phyloP scores from a whole-genome alignment of 2,113 vertebrate species.

The Oryzias woworae region DNA sequence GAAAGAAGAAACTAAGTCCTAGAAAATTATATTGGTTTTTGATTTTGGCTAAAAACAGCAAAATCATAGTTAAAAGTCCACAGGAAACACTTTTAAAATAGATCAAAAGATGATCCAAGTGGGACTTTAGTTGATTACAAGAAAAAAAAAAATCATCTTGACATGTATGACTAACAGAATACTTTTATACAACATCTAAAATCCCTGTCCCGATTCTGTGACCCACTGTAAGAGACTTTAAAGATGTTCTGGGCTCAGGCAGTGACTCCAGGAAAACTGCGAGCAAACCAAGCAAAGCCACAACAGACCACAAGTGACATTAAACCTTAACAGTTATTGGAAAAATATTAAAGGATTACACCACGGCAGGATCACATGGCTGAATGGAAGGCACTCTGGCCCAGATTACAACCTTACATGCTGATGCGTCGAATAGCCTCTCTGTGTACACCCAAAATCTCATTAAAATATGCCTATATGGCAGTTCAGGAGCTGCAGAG shows the following conservation, averaged over 20 bases:
- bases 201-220: constrained; percentile 46
- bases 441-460: constrained; percentile 49
- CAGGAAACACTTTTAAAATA: too few species aligned
- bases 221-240: constrained; percentile 56
- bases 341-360: constrained; percentile 72
- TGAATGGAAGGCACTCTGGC: constrained; percentile 56
- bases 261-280: constrained; percentile 42
- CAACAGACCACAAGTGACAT: constrained; percentile 54
- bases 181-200: constrained; percentile 35
- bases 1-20: too few species aligned
- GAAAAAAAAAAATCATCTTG: constrained; percentile 23
- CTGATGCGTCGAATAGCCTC: constrained; percentile 47
- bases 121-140: too few species aligned
- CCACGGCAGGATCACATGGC: constrained; percentile 42
- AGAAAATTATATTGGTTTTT: too few species aligned
- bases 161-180: constrained; percentile 34
- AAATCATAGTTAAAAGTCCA: too few species aligned
- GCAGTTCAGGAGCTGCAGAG: constrained; percentile 46
- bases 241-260: constrained; percentile 60
- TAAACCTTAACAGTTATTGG: constrained; percentile 75
- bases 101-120: too few species aligned
- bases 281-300: constrained; percentile 46
- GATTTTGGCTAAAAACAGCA: too few species aligned
- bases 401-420: constrained; percentile 62
- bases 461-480: constrained; percentile 54